Conservation (phyloP, 2,888 invertebrate genomes). For the Folsomia candida region DNA sequence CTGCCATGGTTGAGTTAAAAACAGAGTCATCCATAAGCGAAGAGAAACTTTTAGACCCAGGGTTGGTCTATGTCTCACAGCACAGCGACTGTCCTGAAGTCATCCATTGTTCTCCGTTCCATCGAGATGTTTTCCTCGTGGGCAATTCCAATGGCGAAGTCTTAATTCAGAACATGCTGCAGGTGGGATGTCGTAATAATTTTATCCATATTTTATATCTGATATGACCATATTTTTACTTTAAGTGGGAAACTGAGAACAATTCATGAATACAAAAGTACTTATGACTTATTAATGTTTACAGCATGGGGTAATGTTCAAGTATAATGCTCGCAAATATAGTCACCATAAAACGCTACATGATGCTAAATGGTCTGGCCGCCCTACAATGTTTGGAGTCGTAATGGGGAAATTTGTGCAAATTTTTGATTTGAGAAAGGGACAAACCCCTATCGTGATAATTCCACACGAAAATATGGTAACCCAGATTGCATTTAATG, state of each 20-base stretch:
- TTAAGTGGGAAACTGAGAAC: too few relatives aligned
- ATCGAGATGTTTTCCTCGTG: slow-evolving; percentile 41
- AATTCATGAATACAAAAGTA: too few relatives aligned
- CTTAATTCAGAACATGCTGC: slow-evolving; percentile 36
- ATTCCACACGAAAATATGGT: slow-evolving; percentile 28
- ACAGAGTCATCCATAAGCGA: slow-evolving; percentile 9
- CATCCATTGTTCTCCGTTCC: slow-evolving; percentile 45
- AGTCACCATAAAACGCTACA: slow-evolving; percentile 8
- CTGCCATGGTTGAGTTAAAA: slow-evolving; percentile 12
- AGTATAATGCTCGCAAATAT: too few relatives aligned
- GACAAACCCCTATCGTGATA: slow-evolving; percentile 17
- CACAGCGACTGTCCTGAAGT: slow-evolving; percentile 29
- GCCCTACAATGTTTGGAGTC: slow-evolving; percentile 44
- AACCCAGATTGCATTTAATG: slow-evolving; percentile 32
- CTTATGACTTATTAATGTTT: too few relatives aligned
- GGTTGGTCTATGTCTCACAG: slow-evolving; percentile 25
- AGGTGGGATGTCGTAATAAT: slow-evolving; percentile 18
- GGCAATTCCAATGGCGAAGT: slow-evolving; percentile 35
- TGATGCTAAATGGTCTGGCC: slow-evolving; percentile 45
- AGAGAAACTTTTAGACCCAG: slow-evolving; percentile 33
- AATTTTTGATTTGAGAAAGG: slow-evolving; percentile 37
- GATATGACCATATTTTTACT: too few relatives aligned
- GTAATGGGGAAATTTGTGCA: slow-evolving; percentile 24
- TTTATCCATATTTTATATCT: background rate
- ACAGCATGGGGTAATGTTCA: too few relatives aligned